Conservation (phyloP, 2,888 invertebrate species). For the Drosophila paracracens region DNA sequence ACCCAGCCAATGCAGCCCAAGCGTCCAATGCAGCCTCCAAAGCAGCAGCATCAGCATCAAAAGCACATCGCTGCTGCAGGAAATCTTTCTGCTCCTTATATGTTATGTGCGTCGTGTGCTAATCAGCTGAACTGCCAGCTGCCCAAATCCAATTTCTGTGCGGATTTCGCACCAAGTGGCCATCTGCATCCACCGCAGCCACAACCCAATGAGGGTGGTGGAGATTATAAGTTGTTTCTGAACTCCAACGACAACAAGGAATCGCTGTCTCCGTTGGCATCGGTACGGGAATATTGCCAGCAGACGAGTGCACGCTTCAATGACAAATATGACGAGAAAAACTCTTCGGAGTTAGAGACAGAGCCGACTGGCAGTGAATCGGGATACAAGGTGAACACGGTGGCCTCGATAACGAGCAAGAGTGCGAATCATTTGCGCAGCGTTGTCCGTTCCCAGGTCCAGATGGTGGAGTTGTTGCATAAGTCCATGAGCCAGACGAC, state of each 20-base stretch:
- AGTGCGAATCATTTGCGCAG: constrained; percentile 4
- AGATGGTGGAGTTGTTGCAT: background rate
- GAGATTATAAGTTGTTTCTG: background rate
- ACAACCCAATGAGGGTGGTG: background rate
- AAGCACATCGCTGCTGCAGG: background rate
- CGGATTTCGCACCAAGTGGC: too few relatives aligned
- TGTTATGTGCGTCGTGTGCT: background rate
- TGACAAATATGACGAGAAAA: background rate
- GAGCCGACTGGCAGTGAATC: background rate
- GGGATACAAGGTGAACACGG: background rate
- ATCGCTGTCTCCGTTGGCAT: background rate
- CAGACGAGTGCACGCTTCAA: background rate
- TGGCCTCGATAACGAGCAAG: background rate
- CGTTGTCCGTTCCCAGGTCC: background rate
- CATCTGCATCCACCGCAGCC: too few relatives aligned
- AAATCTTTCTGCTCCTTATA: background rate
- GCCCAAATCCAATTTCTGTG: too few relatives aligned
- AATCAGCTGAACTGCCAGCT: background rate
- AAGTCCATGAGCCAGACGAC: background rate
- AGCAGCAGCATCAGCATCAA: background rate
- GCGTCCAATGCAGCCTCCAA: too few relatives aligned
- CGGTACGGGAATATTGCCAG: background rate
- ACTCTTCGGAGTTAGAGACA: background rate
- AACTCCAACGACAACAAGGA: background rate
- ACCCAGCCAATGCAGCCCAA: background rate